Evolutionary conservation across 1,140 invertebrate species (phyloP).

Genomic region (Sycophaga agraensis): DNA sequence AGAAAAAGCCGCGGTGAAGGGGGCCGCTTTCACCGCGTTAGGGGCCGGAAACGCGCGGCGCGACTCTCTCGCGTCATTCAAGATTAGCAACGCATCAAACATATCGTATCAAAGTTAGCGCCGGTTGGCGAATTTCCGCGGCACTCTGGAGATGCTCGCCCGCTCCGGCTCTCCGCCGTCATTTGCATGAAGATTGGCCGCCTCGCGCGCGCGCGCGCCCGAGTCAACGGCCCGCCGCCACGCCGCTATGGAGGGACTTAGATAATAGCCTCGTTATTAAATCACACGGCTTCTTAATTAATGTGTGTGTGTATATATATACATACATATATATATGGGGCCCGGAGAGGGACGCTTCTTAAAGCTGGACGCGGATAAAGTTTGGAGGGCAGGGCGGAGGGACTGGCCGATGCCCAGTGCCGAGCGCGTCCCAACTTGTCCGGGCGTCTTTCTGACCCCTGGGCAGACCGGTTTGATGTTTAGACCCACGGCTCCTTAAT

Average conservation of each 20-base stretch:
- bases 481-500: conserved; percentile 37
- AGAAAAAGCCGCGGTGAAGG: no score
- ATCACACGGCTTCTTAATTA: conserved; percentile 37
- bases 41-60: no score
- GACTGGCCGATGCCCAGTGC: no score
- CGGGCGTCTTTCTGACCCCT: conserved; percentile 28
- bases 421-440: conserved; percentile 46
- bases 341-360: not conserved
- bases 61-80: no score
- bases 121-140: no score
- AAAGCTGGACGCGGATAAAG: conserved; percentile 3
- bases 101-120: not conserved
- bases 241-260: no score
- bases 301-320: no score
- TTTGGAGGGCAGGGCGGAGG: not conserved
- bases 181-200: conserved; percentile 32
- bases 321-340: conserved; percentile 30
- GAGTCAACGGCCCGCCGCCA: no score
- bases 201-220: not conserved
- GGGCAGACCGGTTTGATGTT: conserved; percentile 39
- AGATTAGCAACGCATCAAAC: no score
- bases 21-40: no score
- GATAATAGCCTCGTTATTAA: conserved; percentile 38
- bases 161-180: no score
- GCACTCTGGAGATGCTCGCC: no score